Conservation (phyloP, 2,797 vertebrate genomes). For the Rhinatrema bivittatum region DNA sequence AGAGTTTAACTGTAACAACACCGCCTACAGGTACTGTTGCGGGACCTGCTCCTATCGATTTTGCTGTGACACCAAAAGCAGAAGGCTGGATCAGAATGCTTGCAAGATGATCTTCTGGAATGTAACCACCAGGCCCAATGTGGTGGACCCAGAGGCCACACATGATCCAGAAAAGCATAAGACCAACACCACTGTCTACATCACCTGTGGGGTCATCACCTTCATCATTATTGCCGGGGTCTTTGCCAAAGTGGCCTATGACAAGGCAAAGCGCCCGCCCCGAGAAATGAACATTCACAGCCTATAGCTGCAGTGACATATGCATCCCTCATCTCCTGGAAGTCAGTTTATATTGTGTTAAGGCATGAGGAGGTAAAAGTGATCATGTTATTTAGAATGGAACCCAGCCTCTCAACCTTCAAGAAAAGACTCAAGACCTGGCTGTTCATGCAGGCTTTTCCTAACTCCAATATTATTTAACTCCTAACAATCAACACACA, state of each 20-base stretch:
- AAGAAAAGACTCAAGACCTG: too few species aligned
- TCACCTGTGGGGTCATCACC: constrained; percentile 88
- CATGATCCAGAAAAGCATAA: constrained; percentile 91
- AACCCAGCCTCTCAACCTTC: too few species aligned
- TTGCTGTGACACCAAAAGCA: constrained; percentile 88
- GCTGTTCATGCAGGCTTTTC: too few species aligned
- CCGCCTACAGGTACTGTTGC: constrained; percentile 91
- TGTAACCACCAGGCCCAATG: constrained; percentile 56
- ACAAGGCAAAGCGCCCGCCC: constrained; percentile 87
- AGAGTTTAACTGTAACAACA: constrained; percentile 95
- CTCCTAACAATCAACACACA: too few species aligned
- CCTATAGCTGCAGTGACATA: too few species aligned
- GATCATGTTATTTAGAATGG: too few species aligned
- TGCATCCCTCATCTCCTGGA: too few species aligned
- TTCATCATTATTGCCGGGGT: constrained; percentile 86
- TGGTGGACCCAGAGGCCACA: constrained; percentile 60
- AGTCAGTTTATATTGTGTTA: too few species aligned
- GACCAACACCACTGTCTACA: constrained; percentile 95
- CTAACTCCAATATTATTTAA: too few species aligned
- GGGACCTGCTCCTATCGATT: constrained; percentile 95
- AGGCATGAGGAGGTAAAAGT: too few species aligned
- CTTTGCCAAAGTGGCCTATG: constrained; percentile 90
- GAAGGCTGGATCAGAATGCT: constrained; percentile 82
- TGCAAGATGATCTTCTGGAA: constrained; percentile 94
- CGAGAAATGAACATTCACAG: constrained; percentile 98